A percentile compares a stretch with the other conserved stretches of the same genome.
Conservation (phyloP, 2,888 invertebrate species). For the Orthonychiurus folsomi region DNA sequence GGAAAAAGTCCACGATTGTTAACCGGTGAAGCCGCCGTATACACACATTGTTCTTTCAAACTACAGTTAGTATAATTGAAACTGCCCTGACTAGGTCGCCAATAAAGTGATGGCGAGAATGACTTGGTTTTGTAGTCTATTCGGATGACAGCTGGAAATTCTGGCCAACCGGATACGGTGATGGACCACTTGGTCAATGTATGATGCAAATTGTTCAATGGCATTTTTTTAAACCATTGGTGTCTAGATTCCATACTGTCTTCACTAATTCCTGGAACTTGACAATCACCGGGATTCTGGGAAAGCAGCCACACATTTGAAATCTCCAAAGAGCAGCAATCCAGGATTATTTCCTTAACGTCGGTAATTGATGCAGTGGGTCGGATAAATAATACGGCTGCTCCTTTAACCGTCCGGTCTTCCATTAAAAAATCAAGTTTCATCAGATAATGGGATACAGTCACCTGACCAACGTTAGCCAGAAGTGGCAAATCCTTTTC, state of each 20-base stretch:
- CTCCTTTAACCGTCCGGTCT: conserved; percentile 30
- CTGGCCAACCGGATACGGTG: conserved; percentile 25
- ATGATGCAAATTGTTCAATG: conserved; percentile 23
- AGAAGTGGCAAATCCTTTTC: conserved; percentile 37
- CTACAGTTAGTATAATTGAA: conserved; percentile 1
- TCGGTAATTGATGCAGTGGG: conserved; percentile 6
- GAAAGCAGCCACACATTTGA: conserved; percentile 14
- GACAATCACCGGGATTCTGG: no score
- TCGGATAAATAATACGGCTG: conserved; percentile 36
- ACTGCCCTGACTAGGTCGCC: conserved; percentile 25
- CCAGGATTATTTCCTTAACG: conserved; percentile 25
- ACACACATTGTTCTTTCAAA: conserved; percentile 39
- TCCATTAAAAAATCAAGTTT: conserved; percentile 34
- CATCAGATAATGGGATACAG: conserved; percentile 41
- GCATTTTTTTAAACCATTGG: conserved; percentile 12
- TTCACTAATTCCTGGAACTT: not conserved
- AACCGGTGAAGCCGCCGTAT: conserved; percentile 45
- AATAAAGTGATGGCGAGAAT: conserved; percentile 32
- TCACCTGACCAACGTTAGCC: conserved; percentile 39
- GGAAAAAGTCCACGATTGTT: conserved; percentile 47
- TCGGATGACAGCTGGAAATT: conserved; percentile 34
- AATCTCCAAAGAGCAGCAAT: conserved; percentile 29
- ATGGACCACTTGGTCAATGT: conserved; percentile 37
- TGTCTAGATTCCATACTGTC: no score
- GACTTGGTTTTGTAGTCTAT: conserved; percentile 38